Evolutionary conservation across 1,140 invertebrate species (phyloP).

Genomic region (Diachasmimorpha longicaudata): DNA sequence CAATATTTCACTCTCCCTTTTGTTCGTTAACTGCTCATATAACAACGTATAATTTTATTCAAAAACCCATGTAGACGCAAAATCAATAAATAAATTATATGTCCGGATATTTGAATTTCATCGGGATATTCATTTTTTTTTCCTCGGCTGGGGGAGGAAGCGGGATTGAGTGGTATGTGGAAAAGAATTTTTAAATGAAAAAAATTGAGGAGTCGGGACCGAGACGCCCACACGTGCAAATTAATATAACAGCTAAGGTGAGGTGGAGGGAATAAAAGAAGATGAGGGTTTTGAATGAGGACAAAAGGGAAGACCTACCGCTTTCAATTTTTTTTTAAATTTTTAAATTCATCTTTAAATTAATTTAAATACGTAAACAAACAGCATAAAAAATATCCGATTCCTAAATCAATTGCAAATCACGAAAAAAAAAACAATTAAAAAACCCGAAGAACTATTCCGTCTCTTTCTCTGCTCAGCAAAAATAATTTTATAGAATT

Average conservation of each 20-base stretch:
- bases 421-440: too few relatives aligned
- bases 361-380: too few relatives aligned
- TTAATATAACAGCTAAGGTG: constrained; percentile 29
- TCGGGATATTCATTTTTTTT: background rate
- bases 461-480: too few relatives aligned
- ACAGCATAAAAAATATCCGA: too few relatives aligned
- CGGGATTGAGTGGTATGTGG: background rate
- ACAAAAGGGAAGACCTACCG: background rate
- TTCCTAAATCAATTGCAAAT: too few relatives aligned
- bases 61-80: background rate
- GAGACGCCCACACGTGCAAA: constrained; percentile 30
- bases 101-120: background rate
- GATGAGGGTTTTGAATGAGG: background rate
- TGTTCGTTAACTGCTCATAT: background rate
- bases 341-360: background rate
- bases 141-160: background rate
- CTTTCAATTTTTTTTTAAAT: background rate
- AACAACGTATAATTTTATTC: constrained; percentile 5
- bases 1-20: constrained; percentile 10
- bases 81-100: constrained; percentile 8
- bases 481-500: background rate
- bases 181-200: background rate
- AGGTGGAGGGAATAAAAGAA: constrained; percentile 21
- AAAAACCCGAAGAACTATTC: too few relatives aligned
- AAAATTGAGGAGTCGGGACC: constrained; percentile 8